A percentile compares a stretch with the other conserved stretches of the same genome.
Evolutionary conservation across 1,140 invertebrate species (phyloP).

Genomic region (Scylla paramamosain): DNA sequence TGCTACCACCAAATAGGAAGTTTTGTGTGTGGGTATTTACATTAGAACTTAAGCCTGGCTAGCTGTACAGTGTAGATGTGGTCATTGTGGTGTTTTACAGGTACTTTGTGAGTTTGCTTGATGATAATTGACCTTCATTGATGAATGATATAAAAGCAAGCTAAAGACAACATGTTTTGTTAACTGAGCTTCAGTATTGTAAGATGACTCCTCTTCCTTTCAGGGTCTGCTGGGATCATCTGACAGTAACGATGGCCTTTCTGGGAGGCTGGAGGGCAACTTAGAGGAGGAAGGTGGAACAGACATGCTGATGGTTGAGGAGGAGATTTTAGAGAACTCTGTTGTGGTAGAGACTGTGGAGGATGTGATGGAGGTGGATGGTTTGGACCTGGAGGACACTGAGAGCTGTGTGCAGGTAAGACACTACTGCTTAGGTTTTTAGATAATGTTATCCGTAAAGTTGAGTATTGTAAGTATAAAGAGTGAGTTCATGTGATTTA

Average conservation of each 20-base stretch:
- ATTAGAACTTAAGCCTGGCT: too few relatives aligned
- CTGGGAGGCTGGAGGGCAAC: slow-evolving; percentile 34
- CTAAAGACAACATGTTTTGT: too few relatives aligned
- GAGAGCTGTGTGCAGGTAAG: slow-evolving; percentile 64
- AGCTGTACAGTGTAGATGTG: too few relatives aligned
- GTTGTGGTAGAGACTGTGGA: slow-evolving; percentile 61
- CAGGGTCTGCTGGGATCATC: slow-evolving; percentile 60
- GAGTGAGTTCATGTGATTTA: too few relatives aligned
- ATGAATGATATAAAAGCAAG: too few relatives aligned
- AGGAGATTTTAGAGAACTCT: slow-evolving; percentile 59
- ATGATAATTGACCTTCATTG: too few relatives aligned
- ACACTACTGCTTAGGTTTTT: not conserved
- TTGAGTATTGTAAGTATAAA: too few relatives aligned
- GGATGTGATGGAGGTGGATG: slow-evolving; percentile 72
- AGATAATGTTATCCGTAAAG: not conserved
- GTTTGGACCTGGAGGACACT: slow-evolving; percentile 62
- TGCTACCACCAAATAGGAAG: too few relatives aligned
- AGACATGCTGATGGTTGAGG: slow-evolving; percentile 65
- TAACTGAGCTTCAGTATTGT: too few relatives aligned
- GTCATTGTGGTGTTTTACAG: too few relatives aligned
- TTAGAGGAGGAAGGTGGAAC: slow-evolving; percentile 61
- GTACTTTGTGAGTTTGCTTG: too few relatives aligned
- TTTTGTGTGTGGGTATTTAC: too few relatives aligned
- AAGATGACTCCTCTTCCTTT: not conserved
- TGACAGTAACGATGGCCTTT: slow-evolving; percentile 62